Percentiles rank a stretch among this genome's conserved stretches.
Evolutionary conservation across 1,140 invertebrate genomes (phyloP).

Genomic region (Drosophila rhopaloa): DNA sequence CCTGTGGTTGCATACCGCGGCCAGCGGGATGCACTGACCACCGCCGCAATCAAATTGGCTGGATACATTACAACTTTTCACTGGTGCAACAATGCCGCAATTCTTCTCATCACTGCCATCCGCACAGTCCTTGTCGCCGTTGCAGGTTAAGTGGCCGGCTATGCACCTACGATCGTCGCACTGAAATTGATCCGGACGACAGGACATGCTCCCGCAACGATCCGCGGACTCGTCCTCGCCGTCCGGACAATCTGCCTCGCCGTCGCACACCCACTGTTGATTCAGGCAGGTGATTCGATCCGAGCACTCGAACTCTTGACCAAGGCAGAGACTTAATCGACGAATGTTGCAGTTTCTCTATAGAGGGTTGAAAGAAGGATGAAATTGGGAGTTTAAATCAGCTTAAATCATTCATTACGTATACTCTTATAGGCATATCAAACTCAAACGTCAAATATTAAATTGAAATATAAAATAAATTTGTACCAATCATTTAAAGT

Average conservation of each 20-base stretch:
- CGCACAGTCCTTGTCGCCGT: constrained; percentile 91
- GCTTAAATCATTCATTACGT: no score
- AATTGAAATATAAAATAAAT: not conserved
- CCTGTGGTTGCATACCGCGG: constrained; percentile 91
- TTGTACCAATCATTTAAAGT: no score
- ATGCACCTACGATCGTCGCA: constrained; percentile 93
- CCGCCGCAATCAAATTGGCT: constrained; percentile 93
- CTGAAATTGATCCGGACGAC: constrained; percentile 93
- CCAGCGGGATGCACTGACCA: constrained; percentile 91
- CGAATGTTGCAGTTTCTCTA: constrained; percentile 85
- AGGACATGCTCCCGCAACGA: constrained; percentile 90
- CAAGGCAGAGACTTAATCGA: no score
- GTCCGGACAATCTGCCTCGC: constrained; percentile 92
- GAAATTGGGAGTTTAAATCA: no score
- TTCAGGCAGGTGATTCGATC: constrained; percentile 94
- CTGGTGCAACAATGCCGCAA: constrained; percentile 85
- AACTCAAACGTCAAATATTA: no score
- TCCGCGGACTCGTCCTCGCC: constrained; percentile 90
- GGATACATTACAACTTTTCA: constrained; percentile 87
- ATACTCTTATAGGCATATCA: no score
- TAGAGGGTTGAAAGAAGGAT: not conserved
- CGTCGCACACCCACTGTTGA: constrained; percentile 93
- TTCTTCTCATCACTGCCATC: constrained; percentile 93
- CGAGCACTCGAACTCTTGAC: constrained; percentile 92
- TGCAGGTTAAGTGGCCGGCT: constrained; percentile 92